phyloP scores from a whole-genome alignment of 1,140 invertebrate species.

The Penaeus indicus region DNA sequence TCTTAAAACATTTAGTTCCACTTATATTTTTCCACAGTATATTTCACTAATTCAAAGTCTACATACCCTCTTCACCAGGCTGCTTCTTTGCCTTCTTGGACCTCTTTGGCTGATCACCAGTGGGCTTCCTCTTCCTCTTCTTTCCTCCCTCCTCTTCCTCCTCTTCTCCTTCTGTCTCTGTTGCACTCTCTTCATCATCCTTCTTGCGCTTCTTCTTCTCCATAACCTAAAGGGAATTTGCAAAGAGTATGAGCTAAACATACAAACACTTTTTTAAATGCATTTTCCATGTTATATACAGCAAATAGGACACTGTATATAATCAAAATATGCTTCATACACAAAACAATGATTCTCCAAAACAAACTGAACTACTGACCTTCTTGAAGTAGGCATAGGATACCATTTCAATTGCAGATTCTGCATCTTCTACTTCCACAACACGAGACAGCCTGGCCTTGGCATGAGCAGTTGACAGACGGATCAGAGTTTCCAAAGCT shows the following conservation, averaged over 20 bases:
- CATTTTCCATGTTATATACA: neutral
- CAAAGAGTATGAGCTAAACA: neutral
- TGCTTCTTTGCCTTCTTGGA: slow-evolving; percentile 49
- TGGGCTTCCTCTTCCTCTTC: slow-evolving; percentile 45
- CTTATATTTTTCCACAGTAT: too few species aligned
- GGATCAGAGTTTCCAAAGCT: slow-evolving; percentile 96
- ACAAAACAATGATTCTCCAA: neutral
- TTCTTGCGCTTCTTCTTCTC: slow-evolving; percentile 56
- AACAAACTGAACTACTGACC: slow-evolving; percentile 73
- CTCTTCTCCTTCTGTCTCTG: slow-evolving; percentile 69
- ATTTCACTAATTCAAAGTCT: too few species aligned
- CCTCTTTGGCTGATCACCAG: slow-evolving; percentile 34
- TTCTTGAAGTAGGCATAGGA: slow-evolving; percentile 98
- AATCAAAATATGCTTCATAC: neutral
- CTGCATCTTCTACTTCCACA: slow-evolving; percentile 87
- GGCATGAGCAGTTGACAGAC: slow-evolving; percentile 97
- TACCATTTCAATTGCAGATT: slow-evolving; percentile 94
- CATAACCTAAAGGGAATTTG: slow-evolving; percentile 42
- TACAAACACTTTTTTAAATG: neutral
- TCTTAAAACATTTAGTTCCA: neutral
- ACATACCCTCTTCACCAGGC: slow-evolving; percentile 44
- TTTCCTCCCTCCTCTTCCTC: slow-evolving; percentile 68
- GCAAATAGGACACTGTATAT: neutral
- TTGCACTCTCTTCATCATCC: slow-evolving; percentile 53
- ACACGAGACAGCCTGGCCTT: slow-evolving; percentile 90